phyloP scores from a whole-genome alignment of 2,888 invertebrate species.

The Eugnorisma glareosa region DNA sequence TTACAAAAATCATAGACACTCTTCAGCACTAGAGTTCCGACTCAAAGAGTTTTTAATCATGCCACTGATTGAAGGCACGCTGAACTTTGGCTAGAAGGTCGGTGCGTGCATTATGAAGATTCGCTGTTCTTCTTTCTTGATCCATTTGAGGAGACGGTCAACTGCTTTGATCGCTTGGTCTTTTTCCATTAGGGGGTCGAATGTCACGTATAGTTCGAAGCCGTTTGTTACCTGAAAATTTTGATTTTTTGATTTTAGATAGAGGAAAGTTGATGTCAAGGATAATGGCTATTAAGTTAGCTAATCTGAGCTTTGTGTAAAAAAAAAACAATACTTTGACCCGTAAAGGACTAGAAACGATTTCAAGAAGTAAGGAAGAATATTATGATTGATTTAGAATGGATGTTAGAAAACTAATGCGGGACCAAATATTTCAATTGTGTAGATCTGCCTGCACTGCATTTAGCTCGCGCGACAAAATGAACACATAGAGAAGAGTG shows the following conservation, averaged over 20 bases:
- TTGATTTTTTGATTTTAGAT: conserved; percentile 18
- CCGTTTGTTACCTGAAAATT: conserved; percentile 94
- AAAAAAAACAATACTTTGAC: no score
- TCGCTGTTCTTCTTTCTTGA: conserved; percentile 97
- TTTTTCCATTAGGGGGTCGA: conserved; percentile 97
- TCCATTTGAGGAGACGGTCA: conserved; percentile 97
- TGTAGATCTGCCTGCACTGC: no score
- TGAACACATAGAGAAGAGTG: no score
- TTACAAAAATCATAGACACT: conserved; percentile 53
- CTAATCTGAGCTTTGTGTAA: no score
- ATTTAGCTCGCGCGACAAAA: no score
- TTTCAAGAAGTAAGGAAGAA: no score
- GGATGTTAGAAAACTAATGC: no score
- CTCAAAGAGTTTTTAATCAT: conserved; percentile 79
- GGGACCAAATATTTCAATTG: no score
- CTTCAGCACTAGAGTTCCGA: conserved; percentile 75
- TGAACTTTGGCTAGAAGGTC: conserved; percentile 91
- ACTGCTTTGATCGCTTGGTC: conserved; percentile 96
- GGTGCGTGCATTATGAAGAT: conserved; percentile 97
- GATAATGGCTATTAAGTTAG: neutral
- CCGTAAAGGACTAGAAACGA: no score
- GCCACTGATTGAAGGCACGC: conserved; percentile 75
- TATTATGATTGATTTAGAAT: no score
- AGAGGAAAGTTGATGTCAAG: neutral
- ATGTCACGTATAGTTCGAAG: conserved; percentile 98